These are phyloP conservation scores for Morpho helenor DNA, from an alignment of 2,888 invertebrate species.

Conservation along the genomic window DNA sequence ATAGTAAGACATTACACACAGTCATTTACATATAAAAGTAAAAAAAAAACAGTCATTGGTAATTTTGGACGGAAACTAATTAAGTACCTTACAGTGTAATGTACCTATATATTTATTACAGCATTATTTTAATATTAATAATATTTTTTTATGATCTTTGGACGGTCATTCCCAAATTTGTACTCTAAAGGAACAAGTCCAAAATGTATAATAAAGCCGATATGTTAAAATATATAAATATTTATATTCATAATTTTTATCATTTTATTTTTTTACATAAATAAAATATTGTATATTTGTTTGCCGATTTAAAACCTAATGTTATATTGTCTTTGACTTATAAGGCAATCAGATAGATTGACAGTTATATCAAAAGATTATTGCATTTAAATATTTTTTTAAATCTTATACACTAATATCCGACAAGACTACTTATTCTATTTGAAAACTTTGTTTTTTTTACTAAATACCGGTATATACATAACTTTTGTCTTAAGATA, in stretches of 20 bases:
- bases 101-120: conserved; percentile 40
- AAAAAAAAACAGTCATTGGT: conserved; percentile 70
- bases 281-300: conserved; percentile 1
- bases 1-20: conserved; percentile 39
- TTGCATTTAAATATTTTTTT: not conserved
- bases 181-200: conserved; percentile 12
- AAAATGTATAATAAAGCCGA: not conserved
- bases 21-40: conserved; percentile 45
- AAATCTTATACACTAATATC: not conserved
- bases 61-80: conserved; percentile 76
- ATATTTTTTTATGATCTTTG: conserved; percentile 34
- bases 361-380: conserved; percentile 26
- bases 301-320: not conserved
- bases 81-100: conserved; percentile 56
- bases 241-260: conserved; percentile 7
- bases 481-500: not conserved
- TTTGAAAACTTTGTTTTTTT: not conserved
- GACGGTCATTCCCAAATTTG: conserved; percentile 48
- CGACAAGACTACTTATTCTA: not conserved
- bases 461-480: not conserved
- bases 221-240: conserved; percentile 8
- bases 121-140: conserved; percentile 26
- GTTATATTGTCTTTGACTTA: conserved; percentile 42
- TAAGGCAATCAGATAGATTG: conserved; percentile 53
- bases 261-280: not conserved